phyloP scores from a whole-genome alignment of 2,888 invertebrate genomes.

The Lamellibrachia satsuma region DNA sequence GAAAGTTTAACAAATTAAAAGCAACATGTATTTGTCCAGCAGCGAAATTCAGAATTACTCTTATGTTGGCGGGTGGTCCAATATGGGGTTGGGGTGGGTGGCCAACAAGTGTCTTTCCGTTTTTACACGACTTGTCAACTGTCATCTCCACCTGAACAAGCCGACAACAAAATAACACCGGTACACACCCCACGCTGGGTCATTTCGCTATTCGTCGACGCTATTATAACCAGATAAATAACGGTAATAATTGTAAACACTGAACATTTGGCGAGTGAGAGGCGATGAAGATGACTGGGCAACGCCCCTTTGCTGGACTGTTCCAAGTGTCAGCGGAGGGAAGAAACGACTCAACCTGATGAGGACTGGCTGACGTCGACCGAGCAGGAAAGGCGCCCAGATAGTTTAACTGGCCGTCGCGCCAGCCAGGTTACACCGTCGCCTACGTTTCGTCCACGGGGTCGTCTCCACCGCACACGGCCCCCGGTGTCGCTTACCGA shows the following conservation, averaged over 20 bases:
- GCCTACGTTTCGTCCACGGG: not conserved
- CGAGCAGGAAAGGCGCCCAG: not conserved
- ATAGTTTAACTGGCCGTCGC: not conserved
- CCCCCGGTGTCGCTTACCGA: conserved; percentile 17
- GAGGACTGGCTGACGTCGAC: conserved; percentile 8
- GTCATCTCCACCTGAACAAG: not conserved
- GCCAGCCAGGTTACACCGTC: not conserved
- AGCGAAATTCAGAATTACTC: not conserved
- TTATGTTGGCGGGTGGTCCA: not conserved
- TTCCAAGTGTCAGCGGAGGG: not conserved
- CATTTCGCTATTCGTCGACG: not conserved
- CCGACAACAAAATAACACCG: not conserved
- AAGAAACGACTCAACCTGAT: not conserved
- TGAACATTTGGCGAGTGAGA: not conserved
- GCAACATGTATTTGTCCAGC: not conserved
- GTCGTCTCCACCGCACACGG: not conserved
- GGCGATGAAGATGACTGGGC: not conserved
- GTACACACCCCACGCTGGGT: not conserved
- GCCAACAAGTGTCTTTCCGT: not conserved
- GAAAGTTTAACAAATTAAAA: not conserved
- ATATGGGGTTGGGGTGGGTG: not conserved
- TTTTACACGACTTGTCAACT: not conserved
- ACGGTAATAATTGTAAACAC: not conserved
- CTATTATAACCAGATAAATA: not conserved
- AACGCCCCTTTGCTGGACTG: not conserved